Base-by-base conservation (phyloP, 2,797 vertebrate species). In the Apodemus agrarius region DNA sequence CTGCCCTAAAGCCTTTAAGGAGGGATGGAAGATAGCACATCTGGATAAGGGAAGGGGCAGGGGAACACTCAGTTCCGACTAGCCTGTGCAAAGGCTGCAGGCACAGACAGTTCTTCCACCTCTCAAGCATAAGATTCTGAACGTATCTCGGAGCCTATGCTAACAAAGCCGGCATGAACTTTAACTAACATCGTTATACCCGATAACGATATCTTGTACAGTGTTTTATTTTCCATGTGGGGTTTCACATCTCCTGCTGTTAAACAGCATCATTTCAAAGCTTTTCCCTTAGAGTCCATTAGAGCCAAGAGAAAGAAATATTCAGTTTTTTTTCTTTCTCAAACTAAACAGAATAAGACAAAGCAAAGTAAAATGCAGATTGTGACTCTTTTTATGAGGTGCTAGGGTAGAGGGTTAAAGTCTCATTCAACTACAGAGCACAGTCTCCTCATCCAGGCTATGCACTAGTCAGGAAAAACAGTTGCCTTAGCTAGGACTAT, bases 201-300 rank as follows among this genome's bases (percentile, higher is more conserved):
- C 52, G 72, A 78, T 46, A 54, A 46, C 34, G 82, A 57, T 13
- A 63, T 21, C 16, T 17, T 40, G 13, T 21, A 61, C 6, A 75
- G 43, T 1, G 34, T 31, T 72, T 86, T 61, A 63, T 4, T 57
- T 74, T 69, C 87, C 91, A 91, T 63, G 34, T 43, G 54, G 67
- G 17, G 24, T 34, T 61, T 84, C 49, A 67, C 12, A 13, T 57
- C 86, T 78, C 69, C 37, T 57, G 87, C 88, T 82, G 61, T 67
- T 94, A 85, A 78, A 84, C 52, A 67, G 22, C 43, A 31, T 29
- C 43, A 57, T 82, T 96, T 84, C 83, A 82, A 96, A 89, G 57
- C 54, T 14, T 26, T 76, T 69, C 90, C 54, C 84, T 95, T 63
- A 52, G 31, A 69, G 90, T 14, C 84, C 79, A 80, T 76, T 52